phyloP scores from a whole-genome alignment of 2,113 vertebrate genomes.

The Sorex araneus region DNA sequence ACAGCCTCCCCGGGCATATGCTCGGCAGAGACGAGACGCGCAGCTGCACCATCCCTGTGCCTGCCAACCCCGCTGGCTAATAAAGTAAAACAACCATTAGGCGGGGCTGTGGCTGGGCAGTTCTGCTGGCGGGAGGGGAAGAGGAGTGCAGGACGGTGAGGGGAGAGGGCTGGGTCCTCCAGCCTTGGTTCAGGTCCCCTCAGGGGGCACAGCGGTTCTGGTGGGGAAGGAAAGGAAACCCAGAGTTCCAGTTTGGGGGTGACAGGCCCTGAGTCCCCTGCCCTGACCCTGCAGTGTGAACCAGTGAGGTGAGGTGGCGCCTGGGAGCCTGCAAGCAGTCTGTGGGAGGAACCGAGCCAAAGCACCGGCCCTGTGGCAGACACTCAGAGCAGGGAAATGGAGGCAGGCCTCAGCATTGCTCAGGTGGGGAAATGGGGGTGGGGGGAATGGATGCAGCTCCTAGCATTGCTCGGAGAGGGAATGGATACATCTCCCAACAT shows the following conservation, averaged over 20 bases:
- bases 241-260: neutral
- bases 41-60: too few species aligned
- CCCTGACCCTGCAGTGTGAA: neutral
- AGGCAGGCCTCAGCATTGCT: too few species aligned
- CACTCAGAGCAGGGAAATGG: neutral
- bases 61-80: neutral
- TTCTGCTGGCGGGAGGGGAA: neutral
- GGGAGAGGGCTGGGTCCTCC: neutral
- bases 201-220: neutral
- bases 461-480: too few species aligned
- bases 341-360: neutral
- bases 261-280: neutral
- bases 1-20: neutral
- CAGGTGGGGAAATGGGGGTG: too few species aligned
- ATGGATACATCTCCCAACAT: too few species aligned
- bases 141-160: neutral
- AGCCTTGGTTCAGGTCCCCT: neutral
- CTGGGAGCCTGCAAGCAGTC: too few species aligned
- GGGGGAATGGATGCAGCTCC: too few species aligned
- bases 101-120: neutral
- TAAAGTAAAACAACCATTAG: neutral
- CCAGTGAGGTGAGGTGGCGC: neutral
- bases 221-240: neutral
- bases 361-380: neutral
- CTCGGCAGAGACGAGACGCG: neutral